Base-by-base conservation (phyloP, 2,113 vertebrate genomes). In the Smithornis capensis region DNA sequence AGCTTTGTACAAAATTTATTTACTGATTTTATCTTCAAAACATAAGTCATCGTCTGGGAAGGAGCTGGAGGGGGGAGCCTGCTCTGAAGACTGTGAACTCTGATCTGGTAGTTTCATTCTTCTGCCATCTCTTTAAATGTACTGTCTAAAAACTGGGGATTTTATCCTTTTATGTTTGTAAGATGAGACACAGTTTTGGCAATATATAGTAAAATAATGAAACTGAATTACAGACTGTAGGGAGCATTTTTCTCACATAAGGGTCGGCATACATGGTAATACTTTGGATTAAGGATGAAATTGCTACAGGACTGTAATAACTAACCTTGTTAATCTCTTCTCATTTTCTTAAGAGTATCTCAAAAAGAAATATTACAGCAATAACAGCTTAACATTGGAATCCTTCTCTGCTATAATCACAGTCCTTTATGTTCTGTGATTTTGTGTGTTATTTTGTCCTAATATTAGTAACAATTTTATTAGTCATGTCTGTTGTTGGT, bases 21-120 rank as follows among this genome's bases (percentile, higher is more conserved):
- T 92, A 73, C 49, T 79, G 65, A 76, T 95, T 94, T 92, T 92
- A 78, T 93, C 88, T 94, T 92, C 57, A 87, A 92, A 95, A 91
- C 65, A 50, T 33, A 90, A 91, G 52, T 81, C 65, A 17, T 60
- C 35, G n/a, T 63, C 55, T 12, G 10, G 64, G 62, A 91, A 71
- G 74, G 53, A 35, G 37, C 44, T 9, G 42, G 49, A 44, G 37
- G 37, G 52, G 69, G 74, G 37, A 87, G 19, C 35, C 31, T 76
- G n/a, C 71, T 93, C 60, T 78, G 33, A 73, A 90, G 95, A 93
- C 57, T 2, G 0, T 78, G 74, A 95, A 87, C 86, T 95, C 45
- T 84, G 86, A 68, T 74, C 76, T 91, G 57, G 28, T 83, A 53
- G 73, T 74, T 92, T 87, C 88, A 57, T 94, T 87, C 73, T 90